These are phyloP conservation scores for Microcebus lehilahytsara DNA, from an alignment of 2,113 vertebrate genomes.

Conservation along the genomic window DNA sequence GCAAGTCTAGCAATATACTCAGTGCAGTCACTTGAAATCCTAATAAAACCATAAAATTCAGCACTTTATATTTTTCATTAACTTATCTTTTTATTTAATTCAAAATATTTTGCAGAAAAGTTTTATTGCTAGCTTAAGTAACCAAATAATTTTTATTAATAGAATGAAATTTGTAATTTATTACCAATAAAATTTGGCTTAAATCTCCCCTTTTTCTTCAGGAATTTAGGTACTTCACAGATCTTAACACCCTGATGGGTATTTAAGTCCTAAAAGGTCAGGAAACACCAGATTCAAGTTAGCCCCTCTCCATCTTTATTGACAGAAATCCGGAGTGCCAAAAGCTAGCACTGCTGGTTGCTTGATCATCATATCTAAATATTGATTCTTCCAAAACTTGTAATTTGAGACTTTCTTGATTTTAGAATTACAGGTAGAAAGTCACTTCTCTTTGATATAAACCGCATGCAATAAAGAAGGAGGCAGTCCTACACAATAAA, in stretches of 20 bases:
- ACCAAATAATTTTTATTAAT: constrained; percentile 31
- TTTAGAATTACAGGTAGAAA: constrained; percentile 76
- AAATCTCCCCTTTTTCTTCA: neutral
- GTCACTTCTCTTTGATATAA: constrained; percentile 74
- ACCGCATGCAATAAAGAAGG: constrained; percentile 69
- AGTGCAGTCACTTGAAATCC: neutral
- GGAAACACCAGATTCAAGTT: neutral
- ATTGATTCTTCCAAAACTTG: constrained; percentile 68
- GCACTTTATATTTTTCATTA: constrained; percentile 30
- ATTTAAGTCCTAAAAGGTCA: constrained; percentile 50
- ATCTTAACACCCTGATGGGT: constrained; percentile 31
- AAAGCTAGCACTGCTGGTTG: constrained; percentile 51
- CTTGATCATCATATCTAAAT: constrained; percentile 73
- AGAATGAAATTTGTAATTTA: constrained; percentile 35
- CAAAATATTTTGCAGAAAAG: constrained; percentile 18
- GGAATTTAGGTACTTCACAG: constrained; percentile 35
- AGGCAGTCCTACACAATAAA: constrained; percentile 78
- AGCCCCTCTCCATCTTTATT: constrained; percentile 19
- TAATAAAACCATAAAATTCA: constrained; percentile 46
- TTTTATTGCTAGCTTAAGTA: neutral
- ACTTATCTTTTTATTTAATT: constrained; percentile 45
- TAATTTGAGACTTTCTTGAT: constrained; percentile 73
- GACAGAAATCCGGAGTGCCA: constrained; percentile 56
- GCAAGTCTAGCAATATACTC: neutral
- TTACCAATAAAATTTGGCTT: constrained; percentile 33